Conservation (phyloP, 2,888 invertebrate species). For the Chymomyza caudatula region DNA sequence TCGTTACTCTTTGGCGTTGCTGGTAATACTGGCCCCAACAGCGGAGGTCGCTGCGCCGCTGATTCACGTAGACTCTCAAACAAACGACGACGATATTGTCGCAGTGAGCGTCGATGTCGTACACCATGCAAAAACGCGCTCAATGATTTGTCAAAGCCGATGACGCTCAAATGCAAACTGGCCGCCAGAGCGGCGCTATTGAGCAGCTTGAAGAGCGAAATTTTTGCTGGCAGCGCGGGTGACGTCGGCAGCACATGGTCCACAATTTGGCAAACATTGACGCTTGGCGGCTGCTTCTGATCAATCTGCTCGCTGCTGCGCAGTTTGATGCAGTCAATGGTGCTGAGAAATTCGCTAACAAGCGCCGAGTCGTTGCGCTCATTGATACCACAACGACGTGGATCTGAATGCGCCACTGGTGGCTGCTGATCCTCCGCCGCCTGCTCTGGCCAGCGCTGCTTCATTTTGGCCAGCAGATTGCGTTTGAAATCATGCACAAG, state of each 20-base stretch:
- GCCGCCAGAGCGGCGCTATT: slow-evolving; percentile 40
- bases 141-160: slow-evolving; percentile 24
- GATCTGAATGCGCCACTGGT: not conserved
- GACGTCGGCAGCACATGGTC: not conserved
- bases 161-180: slow-evolving; percentile 47
- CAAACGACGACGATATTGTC: slow-evolving; percentile 1
- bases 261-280: not conserved
- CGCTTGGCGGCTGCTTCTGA: not conserved
- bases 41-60: slow-evolving; percentile 8
- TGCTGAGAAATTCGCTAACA: slow-evolving; percentile 71
- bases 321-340: slow-evolving; percentile 40
- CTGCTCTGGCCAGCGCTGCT: slow-evolving; percentile 29
- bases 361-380: slow-evolving; percentile 68
- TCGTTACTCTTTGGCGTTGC: slow-evolving; percentile 54
- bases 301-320: not conserved
- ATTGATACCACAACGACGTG: slow-evolving; percentile 68
- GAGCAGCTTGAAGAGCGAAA: slow-evolving; percentile 42
- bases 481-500: slow-evolving; percentile 74
- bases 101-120: slow-evolving; percentile 20
- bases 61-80: slow-evolving; percentile 15
- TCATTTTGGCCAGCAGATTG: slow-evolving; percentile 67
- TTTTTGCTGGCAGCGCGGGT: slow-evolving; percentile 7
- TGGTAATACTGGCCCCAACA: slow-evolving; percentile 50
- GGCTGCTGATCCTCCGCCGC: slow-evolving; percentile 1
- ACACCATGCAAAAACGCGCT: slow-evolving; percentile 32